Base-by-base conservation (phyloP, 2,113 vertebrate species). In the Bufo bufo region DNA sequence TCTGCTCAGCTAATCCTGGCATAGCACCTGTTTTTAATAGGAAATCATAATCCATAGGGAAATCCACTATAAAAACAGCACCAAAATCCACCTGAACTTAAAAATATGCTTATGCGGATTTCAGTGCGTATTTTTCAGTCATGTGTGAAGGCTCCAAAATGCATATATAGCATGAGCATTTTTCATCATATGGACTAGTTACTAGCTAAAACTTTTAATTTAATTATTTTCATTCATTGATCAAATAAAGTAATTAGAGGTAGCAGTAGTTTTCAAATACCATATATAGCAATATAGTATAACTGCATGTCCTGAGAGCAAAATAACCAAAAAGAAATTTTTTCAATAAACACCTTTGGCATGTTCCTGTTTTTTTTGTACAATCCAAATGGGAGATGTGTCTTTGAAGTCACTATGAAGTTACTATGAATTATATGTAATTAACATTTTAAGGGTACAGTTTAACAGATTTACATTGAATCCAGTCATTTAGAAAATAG, bases 401-500 rank as follows among this genome's bases (percentile, higher is more conserved):
- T 45, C 23, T 80, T 87, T 71, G 77, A 81, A 71, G 65, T 82
- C 43, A 82, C 13, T 74, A n/a, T 58, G 58, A n/a, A n/a, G n/a
- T n/a, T n/a, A n/a, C n/a, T 7, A 8, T 74, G 23, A 83, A 84
- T 88, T 77, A 43, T 82, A 77, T 45, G 23, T 83, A 75, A 88
- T 82, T 83, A 61, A 77, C 63, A 88, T 74, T 87, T 82, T 59
- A 56, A 81, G 47, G 59, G 50, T 69, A 45, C 69, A 79, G 86
- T 81, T 56, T 78, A 23, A 66, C 85, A 86, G 75, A 77, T 78
- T 11, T 77, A 19, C 45, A 43, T 16, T 87, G 63, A 47, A 81
- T 71, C 33, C 49, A 81, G 85, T 81, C 47, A 87, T 59, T 87
- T 87, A 80, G 85, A 80, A 83, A 88, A 88, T 54, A 88, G 86